phyloP scores from a whole-genome alignment of 2,888 invertebrate species.

The Torymus aiolomorphi region DNA sequence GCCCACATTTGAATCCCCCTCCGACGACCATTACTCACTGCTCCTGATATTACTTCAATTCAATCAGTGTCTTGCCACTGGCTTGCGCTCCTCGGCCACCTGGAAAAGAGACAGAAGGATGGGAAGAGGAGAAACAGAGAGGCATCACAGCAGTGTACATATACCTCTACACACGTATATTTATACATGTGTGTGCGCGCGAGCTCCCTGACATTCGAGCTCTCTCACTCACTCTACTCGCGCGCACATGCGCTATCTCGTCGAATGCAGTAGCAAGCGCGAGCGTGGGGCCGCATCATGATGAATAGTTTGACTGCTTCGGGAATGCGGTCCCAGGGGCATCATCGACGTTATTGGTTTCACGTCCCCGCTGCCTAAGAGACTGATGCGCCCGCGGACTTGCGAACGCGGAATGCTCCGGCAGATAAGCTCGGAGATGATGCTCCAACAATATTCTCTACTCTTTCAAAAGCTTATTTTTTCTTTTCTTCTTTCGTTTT shows the following conservation, averaged over 20 bases:
- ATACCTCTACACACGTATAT: conserved; percentile 47
- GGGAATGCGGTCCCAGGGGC: conserved; percentile 66
- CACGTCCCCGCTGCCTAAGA: conserved; percentile 13
- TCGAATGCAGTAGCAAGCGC: conserved; percentile 14
- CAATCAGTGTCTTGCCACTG: conserved; percentile 75
- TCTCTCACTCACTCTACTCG: conserved; percentile 27
- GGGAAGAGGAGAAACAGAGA: conserved; percentile 12
- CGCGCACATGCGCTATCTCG: conserved; percentile 43
- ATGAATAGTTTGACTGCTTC: conserved; percentile 68
- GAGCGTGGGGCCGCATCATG: conserved; percentile 58
- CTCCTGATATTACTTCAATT: conserved; percentile 76
- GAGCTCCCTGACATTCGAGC: conserved; percentile 51
- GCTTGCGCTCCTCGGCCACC: conserved; percentile 57
- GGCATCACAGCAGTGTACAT: conserved; percentile 6
- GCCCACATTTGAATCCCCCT: conserved; percentile 72
- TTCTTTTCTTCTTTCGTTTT: no score
- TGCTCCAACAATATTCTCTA: no score
- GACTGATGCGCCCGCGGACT: conserved; percentile 30
- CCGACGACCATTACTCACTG: conserved; percentile 74
- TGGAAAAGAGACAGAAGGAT: not conserved
- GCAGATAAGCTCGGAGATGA: no score
- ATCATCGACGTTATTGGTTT: conserved; percentile 70
- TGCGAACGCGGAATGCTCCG: conserved; percentile 8
- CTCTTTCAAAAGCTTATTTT: no score
- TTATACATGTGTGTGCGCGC: conserved; percentile 12